These are phyloP conservation scores for Madoqua kirkii DNA, from an alignment of 2,113 vertebrate genomes.

Conservation along the genomic window DNA sequence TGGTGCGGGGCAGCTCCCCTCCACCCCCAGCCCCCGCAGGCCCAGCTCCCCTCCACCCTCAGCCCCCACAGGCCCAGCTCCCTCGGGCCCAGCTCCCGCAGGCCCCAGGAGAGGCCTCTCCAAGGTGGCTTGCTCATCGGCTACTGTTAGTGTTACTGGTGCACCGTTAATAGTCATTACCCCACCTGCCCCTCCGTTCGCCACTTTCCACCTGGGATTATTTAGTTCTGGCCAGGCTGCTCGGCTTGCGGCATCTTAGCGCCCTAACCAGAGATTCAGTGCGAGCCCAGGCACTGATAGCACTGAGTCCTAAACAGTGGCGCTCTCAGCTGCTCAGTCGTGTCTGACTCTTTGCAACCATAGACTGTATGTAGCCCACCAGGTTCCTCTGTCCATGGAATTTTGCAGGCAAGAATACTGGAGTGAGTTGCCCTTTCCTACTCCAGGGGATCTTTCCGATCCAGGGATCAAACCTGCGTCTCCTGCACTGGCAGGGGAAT, in stretches of 20 bases:
- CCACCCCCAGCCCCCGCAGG: neutral
- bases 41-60: too few relatives aligned
- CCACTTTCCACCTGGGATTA: neutral
- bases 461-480: neutral
- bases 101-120: neutral
- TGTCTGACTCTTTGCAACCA: neutral
- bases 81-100: neutral
- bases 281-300: neutral
- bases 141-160: neutral
- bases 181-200: neutral
- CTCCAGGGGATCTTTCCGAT: neutral
- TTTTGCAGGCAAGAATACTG: neutral
- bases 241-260: neutral
- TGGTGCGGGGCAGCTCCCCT: neutral
- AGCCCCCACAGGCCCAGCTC: too few relatives aligned
- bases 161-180: neutral
- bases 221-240: neutral
- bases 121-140: neutral
- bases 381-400: neutral
- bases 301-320: neutral
- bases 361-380: neutral
- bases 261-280: neutral
- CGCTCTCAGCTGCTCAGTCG: neutral
- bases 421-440: neutral
- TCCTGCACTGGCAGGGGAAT: neutral